Percentiles rank a stretch among this genome's conserved stretches.
These are phyloP conservation scores for Montipora foliosa DNA, from an alignment of 64 coral and sea anemone genomes.

Conservation along the genomic window DNA sequence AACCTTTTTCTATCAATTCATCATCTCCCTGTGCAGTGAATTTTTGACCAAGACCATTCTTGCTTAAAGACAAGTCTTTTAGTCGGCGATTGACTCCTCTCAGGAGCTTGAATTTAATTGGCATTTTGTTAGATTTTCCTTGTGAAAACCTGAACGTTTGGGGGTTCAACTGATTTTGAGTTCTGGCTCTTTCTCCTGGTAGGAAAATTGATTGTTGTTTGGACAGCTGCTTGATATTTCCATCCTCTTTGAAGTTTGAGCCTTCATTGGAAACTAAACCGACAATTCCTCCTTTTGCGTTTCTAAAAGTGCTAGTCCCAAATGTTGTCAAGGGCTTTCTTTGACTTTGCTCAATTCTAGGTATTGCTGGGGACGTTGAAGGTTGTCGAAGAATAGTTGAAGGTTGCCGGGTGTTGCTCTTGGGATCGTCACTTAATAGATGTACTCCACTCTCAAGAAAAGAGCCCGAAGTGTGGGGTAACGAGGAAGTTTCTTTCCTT, in stretches of 20 bases:
- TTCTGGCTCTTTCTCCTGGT: not conserved
- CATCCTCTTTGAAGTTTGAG: not conserved
- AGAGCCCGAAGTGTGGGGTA: not conserved
- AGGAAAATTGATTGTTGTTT: not conserved
- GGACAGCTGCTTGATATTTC: not conserved
- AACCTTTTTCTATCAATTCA: constrained; percentile 8
- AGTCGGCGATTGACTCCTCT: not conserved
- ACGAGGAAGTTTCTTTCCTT: not conserved
- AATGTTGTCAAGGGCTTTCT: not conserved
- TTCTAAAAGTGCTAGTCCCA: not conserved
- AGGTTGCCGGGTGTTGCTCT: not conserved
- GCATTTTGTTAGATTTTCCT: constrained; percentile 11
- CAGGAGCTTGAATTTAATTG: not conserved
- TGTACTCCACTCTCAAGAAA: not conserved
- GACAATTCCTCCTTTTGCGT: not conserved
- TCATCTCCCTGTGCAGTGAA: not conserved
- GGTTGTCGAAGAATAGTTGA: not conserved
- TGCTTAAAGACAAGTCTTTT: not conserved
- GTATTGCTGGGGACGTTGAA: not conserved
- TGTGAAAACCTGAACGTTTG: not conserved
- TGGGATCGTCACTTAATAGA: not conserved
- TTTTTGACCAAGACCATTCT: not conserved
- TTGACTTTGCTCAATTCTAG: not conserved
- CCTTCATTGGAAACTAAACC: not conserved
- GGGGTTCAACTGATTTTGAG: not conserved